Base-by-base conservation (phyloP, 2,797 vertebrate genomes). In the Microctenopoma steveboyesi region DNA sequence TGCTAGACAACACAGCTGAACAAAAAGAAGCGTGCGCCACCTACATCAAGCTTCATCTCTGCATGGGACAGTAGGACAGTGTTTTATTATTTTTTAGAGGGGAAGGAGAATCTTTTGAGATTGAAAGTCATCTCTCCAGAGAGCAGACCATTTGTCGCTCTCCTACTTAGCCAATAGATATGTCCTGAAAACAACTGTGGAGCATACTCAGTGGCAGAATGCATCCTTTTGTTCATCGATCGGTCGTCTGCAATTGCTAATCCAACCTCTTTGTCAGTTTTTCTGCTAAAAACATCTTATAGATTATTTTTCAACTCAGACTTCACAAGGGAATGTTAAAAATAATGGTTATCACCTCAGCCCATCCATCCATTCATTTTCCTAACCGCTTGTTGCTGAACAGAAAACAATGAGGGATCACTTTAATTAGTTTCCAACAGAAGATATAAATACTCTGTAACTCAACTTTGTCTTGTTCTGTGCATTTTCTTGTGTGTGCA, bases 401-500 rank as follows among this genome's bases (percentile, higher is more conserved):
- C 22, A 22, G 22, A 22, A 22, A 22, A 22, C 22, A 16, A 43
- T 22, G 1, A 35, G 4, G 8, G 7, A 22, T 3, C 22, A 14
- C 37, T 18, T 16, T 16, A 42, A 4, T 1, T 7, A 14, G 5
- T 42, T 28, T 3, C 16, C 9, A 16, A 16, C 28, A 0, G 12
- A 30, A 30, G 0, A 45, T 60, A 3, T 52, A 5, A 63, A 49
- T 47, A 11, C 9, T 3, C 27, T 47, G 22, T 45, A 0, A 43
- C 55, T n/a, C 30, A 4, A 33, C 18, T 69, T 16, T 64, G 18
- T 4, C 13, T 15, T 43, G 3, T 37, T 8, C 39, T 33, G 22
- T 79, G 54, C 48, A 37, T 75, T 5, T 28, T 47, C 5, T 63
- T 65, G 27, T 83, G 14, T 37, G 51, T 72, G 5, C 90, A 98